A percentile compares a stretch with the other conserved stretches of the same genome.
Conservation (phyloP, 1,140 invertebrate species). For the Berghia stephanieae region DNA sequence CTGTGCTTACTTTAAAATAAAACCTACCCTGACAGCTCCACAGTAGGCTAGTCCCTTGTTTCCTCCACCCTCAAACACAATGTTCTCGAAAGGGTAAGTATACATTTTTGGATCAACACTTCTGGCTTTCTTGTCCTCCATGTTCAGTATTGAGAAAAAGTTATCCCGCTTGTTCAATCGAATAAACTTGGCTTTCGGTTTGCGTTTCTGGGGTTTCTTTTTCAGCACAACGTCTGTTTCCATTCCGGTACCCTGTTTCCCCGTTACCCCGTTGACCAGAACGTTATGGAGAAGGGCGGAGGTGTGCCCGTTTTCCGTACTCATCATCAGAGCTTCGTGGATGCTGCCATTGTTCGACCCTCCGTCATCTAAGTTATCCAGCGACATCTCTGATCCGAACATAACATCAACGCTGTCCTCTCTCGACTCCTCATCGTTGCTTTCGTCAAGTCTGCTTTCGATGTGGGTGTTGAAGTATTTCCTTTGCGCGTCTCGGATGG, state of each 20-base stretch:
- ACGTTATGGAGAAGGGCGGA: too few species aligned
- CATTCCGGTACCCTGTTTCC: too few species aligned
- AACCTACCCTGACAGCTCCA: conserved; percentile 45
- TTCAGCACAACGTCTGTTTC: too few species aligned
- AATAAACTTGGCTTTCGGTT: conserved; percentile 30
- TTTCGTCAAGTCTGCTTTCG: conserved; percentile 16
- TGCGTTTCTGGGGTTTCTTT: too few species aligned
- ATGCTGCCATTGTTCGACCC: too few species aligned
- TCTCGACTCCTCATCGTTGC: conserved; percentile 15
- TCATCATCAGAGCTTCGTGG: too few species aligned
- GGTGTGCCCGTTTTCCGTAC: too few species aligned
- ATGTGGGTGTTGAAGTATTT: conserved; percentile 32
- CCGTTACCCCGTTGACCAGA: too few species aligned
- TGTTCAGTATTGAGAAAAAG: conserved; percentile 33
- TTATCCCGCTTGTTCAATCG: conserved; percentile 17
- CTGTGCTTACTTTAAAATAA: background rate
- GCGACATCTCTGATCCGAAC: background rate
- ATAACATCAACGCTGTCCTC: background rate
- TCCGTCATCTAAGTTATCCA: background rate
- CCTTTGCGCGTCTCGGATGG: conserved; percentile 30
- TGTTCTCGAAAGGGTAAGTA: conserved; percentile 47
- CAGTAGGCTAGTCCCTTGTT: conserved; percentile 51
- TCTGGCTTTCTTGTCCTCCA: conserved; percentile 33
- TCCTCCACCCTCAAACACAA: conserved; percentile 50
- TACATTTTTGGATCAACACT: conserved; percentile 41